A percentile compares a stretch with the other conserved stretches of the same genome.
Evolutionary conservation across 2,888 invertebrate species (phyloP).

Genomic region (Macrosoma leucophasiata): DNA sequence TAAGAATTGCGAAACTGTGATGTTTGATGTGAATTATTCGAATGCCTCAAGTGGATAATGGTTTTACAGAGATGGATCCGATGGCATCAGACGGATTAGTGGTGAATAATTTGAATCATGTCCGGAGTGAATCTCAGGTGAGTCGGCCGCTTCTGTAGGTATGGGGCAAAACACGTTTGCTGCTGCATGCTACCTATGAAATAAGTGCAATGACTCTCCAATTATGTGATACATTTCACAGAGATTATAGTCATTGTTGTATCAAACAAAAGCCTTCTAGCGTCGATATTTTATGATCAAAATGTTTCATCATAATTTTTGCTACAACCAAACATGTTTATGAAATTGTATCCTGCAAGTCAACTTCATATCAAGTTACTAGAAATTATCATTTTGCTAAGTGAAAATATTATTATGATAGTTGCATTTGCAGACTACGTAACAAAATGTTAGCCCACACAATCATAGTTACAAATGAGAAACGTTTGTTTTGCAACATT

Average conservation of each 20-base stretch:
- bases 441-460: too few relatives aligned
- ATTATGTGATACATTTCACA: conserved; percentile 42
- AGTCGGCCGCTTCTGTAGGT: conserved; percentile 46
- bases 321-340: too few relatives aligned
- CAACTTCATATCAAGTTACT: too few relatives aligned
- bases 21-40: conserved; percentile 35
- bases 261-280: background rate
- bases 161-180: conserved; percentile 66
- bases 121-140: conserved; percentile 72
- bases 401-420: too few relatives aligned
- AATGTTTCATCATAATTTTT: too few relatives aligned
- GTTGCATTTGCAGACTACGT: too few relatives aligned
- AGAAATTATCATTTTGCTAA: too few relatives aligned
- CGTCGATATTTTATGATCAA: background rate
- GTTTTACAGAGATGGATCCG: conserved; percentile 59
- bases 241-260: conserved; percentile 14
- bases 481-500: too few relatives aligned
- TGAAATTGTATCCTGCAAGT: too few relatives aligned
- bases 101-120: conserved; percentile 71
- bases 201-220: conserved; percentile 65
- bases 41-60: conserved; percentile 47
- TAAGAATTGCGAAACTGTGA: conserved; percentile 33
- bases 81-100: conserved; percentile 66
- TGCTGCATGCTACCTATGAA: conserved; percentile 62
- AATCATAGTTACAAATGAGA: too few relatives aligned